Percentiles rank a stretch among this genome's conserved stretches.
Evolutionary conservation across 2,113 vertebrate genomes (phyloP).

Genomic region (Erythrocebus patas): DNA sequence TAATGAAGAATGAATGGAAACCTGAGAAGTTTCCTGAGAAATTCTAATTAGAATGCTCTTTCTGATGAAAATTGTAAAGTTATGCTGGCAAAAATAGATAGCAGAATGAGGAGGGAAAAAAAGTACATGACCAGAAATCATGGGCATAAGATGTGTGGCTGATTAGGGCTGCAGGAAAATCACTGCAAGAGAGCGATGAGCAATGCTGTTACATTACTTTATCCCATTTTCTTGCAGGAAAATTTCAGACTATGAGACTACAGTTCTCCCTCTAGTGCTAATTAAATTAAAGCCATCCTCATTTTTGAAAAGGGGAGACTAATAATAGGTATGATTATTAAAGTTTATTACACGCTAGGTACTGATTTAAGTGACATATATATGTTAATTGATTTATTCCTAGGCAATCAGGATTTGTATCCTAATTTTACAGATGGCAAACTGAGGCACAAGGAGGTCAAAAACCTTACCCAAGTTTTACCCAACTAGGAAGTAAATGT

Average conservation of each 20-base stretch:
- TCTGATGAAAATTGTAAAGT: neutral
- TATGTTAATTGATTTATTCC: neutral
- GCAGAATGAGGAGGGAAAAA: neutral
- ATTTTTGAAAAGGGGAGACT: neutral
- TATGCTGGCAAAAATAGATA: neutral
- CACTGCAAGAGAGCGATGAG: neutral
- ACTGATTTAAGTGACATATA: neutral
- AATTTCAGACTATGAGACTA: neutral
- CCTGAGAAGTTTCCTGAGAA: neutral
- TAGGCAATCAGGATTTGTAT: neutral
- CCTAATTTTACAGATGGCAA: neutral
- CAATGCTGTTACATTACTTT: rapidly evolving
- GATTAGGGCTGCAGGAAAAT: neutral
- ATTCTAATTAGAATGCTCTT: neutral
- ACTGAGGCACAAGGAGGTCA: neutral
- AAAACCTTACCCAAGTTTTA: neutral
- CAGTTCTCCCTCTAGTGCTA: neutral
- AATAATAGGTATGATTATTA: neutral
- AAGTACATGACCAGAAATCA: neutral
- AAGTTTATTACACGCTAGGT: neutral
- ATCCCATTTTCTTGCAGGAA: neutral
- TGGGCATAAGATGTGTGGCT: neutral
- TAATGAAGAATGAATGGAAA: neutral
- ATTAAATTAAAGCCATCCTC: neutral
- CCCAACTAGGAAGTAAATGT: neutral